Conservation (phyloP, 2,797 vertebrate species). For the Gobio occitaniae region DNA sequence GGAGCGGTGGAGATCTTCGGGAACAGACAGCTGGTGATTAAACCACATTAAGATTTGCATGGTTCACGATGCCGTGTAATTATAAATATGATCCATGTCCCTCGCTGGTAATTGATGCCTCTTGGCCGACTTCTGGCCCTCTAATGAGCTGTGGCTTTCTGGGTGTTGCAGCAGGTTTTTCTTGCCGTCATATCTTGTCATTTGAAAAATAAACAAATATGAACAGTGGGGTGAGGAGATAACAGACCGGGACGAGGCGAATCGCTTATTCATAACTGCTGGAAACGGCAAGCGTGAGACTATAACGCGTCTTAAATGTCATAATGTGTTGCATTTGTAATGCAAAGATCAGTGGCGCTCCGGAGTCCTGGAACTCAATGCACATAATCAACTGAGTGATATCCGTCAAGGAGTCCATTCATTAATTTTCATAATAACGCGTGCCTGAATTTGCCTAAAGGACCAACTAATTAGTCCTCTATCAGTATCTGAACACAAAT, state of each 20-base stretch:
- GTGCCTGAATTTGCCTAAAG: slow-evolving; percentile 77
- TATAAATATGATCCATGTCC: slow-evolving; percentile 56
- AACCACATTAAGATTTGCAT: slow-evolving; percentile 45
- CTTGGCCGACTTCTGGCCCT: slow-evolving; percentile 20
- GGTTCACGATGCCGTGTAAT: slow-evolving; percentile 48
- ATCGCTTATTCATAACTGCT: neutral
- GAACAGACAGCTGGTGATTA: slow-evolving; percentile 47
- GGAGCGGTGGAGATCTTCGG: slow-evolving; percentile 29
- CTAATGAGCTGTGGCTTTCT: neutral
- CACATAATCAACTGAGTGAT: slow-evolving; percentile 47
- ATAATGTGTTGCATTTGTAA: neutral
- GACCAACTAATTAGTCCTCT: slow-evolving; percentile 81
- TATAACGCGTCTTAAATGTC: neutral
- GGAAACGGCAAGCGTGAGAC: neutral
- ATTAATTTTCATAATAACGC: slow-evolving; percentile 70
- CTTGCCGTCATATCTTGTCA: neutral
- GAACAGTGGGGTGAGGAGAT: neutral
- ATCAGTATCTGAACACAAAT: slow-evolving; percentile 63
- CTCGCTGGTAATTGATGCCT: slow-evolving; percentile 50
- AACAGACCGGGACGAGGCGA: neutral
- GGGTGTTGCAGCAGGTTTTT: slow-evolving; percentile 3
- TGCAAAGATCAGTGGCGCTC: neutral
- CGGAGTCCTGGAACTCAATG: neutral
- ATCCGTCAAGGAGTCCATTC: slow-evolving; percentile 49
- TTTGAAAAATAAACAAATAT: slow-evolving; percentile 16